Evolutionary conservation across 2,888 invertebrate genomes (phyloP).

Genomic region (Polydrusus pterygomalis): DNA sequence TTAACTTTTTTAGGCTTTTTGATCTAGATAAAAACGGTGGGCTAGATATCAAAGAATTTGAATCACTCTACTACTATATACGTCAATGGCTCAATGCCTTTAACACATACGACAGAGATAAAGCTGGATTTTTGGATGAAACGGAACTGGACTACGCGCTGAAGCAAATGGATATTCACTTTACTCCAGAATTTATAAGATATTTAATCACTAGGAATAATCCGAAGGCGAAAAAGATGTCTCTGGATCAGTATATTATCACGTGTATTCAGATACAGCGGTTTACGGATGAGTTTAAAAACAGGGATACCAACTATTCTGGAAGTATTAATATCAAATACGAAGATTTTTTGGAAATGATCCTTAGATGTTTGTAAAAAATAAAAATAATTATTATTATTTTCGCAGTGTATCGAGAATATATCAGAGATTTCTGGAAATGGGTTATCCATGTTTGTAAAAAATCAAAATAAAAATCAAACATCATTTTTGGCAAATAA

Average conservation of each 20-base stretch:
- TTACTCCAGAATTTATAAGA: conserved; percentile 65
- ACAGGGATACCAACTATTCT: conserved; percentile 65
- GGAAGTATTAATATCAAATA: conserved; percentile 68
- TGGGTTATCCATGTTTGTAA: too few relatives aligned
- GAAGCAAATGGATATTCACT: conserved; percentile 66
- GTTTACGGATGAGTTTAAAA: conserved; percentile 69
- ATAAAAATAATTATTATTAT: background rate
- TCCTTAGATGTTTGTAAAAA: conserved; percentile 63
- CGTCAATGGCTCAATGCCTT: conserved; percentile 69
- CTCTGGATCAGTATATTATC: conserved; percentile 68
- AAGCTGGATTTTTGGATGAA: conserved; percentile 65
- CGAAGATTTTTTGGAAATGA: conserved; percentile 68
- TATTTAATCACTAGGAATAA: conserved; percentile 65
- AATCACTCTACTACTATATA: conserved; percentile 67
- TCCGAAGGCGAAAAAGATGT: conserved; percentile 64
- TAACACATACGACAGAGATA: conserved; percentile 64
- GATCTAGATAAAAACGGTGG: conserved; percentile 68
- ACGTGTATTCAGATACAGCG: conserved; percentile 70
- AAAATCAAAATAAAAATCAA: too few relatives aligned
- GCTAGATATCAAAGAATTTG: conserved; percentile 67
- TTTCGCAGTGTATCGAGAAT: too few relatives aligned
- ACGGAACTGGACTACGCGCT: conserved; percentile 65
- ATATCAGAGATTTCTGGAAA: too few relatives aligned
- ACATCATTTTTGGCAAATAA: too few relatives aligned
- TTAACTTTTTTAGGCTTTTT: conserved; percentile 63